Conservation (phyloP, 2,888 invertebrate species). For the Pocota personata region DNA sequence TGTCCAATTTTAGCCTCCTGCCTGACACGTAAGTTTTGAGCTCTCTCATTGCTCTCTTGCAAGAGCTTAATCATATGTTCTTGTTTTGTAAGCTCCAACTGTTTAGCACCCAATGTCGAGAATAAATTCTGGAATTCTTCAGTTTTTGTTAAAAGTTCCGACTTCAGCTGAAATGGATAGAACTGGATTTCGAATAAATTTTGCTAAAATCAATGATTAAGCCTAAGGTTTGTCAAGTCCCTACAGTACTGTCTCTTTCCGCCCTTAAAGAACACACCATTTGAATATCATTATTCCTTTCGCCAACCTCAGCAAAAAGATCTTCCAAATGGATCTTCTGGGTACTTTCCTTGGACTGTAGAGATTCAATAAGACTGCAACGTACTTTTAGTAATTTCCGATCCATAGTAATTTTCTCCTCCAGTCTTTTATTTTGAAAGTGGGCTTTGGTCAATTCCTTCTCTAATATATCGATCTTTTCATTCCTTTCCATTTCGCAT, state of each 20-base stretch:
- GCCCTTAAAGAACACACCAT: conserved; percentile 20
- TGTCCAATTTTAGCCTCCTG: conserved; percentile 79
- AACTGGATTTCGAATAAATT: conserved; percentile 24
- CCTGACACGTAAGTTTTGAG: conserved; percentile 77
- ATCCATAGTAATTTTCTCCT: conserved; percentile 77
- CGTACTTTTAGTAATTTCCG: conserved; percentile 77
- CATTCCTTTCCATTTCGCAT: conserved; percentile 73
- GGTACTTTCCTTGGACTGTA: conserved; percentile 78
- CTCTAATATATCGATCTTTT: conserved; percentile 75
- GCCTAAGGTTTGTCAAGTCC: not conserved
- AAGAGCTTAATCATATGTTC: conserved; percentile 79
- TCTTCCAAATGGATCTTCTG: conserved; percentile 76
- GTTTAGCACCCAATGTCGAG: conserved; percentile 77
- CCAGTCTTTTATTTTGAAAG: conserved; percentile 75
- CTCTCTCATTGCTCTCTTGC: conserved; percentile 78
- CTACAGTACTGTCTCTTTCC: not conserved
- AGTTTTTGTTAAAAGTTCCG: conserved; percentile 77
- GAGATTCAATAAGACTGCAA: conserved; percentile 77
- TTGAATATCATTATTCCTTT: conserved; percentile 74
- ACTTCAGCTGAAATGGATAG: conserved; percentile 76
- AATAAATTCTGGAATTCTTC: conserved; percentile 79
- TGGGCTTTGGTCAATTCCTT: conserved; percentile 75
- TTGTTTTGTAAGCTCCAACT: conserved; percentile 77
- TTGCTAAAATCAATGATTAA: not conserved
- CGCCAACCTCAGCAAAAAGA: conserved; percentile 76